Base-by-base conservation (phyloP, 2,113 vertebrate genomes). In the Saguinus midas region DNA sequence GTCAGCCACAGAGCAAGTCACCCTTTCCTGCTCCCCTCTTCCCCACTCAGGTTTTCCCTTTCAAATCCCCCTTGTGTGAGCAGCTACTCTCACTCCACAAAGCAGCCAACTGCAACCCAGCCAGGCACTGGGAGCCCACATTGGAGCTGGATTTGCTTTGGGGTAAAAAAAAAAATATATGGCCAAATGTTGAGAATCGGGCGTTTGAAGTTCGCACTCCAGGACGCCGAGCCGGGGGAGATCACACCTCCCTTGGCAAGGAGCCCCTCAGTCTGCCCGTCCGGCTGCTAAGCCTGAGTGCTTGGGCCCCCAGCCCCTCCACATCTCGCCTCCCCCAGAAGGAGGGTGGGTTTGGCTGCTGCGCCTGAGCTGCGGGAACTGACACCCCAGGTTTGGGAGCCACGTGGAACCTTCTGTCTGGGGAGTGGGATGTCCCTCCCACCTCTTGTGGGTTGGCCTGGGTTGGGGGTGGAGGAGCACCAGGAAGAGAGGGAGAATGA, bases 201-300 rank as follows among this genome's bases (percentile, higher is more conserved):
- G 96, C 18, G 40, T 83, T 88, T 96, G 95, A 37, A 95, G 96
- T 95, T 97, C 94, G 10, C 97, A 96, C 97, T 95, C 96, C 83
- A 90, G 95, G 98, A 96, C 89, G 96, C 68, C 2, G 83, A 96
- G 96, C 82, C 4, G 76, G 96, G 94, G 94, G 68, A 85, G 94
- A 84, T 98, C 90, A 40, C 98, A 98, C 98, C 95, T 97, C 97
- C 76, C 91, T 97, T 98, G 98, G 98, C 98, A 87, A 64, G 68
- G 48, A 87, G 91, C 96, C 93, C 64, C 84, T 87, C 96, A 95
- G 98, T 98, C 97, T 98, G 98, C 87, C 93, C 84, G 29, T 76
- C 96, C 90, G 94, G 95, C 98, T 97, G 98, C 94, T 40, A 68
- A 82, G n/a, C 80, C 89, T 0, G 5, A 86, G 58, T 43, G 5